phyloP scores from a whole-genome alignment of 2,113 vertebrate species.

The Oreochromis tanganicae region DNA sequence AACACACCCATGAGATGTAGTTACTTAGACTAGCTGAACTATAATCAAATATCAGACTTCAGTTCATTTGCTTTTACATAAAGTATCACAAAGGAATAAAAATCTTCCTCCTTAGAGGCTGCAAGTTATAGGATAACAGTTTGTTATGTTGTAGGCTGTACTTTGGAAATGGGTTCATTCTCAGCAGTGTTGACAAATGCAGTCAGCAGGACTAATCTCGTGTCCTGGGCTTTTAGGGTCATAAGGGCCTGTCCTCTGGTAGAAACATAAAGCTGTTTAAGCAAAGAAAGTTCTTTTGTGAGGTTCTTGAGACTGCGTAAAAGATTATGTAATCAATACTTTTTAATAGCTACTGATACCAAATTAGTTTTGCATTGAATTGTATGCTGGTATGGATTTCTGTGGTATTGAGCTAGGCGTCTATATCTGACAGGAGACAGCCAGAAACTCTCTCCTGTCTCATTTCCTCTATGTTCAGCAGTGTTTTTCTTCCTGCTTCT shows the following conservation, averaged over 20 bases:
- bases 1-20: background rate
- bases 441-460: background rate
- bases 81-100: background rate
- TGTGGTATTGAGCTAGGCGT: background rate
- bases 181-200: background rate
- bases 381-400: constrained; percentile 9
- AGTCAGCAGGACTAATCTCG: background rate
- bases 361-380: constrained; percentile 4
- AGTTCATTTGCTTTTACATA: background rate
- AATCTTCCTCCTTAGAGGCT: background rate
- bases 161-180: background rate
- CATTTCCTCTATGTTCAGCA: background rate
- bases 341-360: constrained; percentile 12
- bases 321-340: constrained; percentile 11
- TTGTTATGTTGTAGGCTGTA: background rate
- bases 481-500: background rate
- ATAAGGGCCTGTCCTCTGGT: background rate
- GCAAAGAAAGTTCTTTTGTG: background rate
- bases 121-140: background rate
- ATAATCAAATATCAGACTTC: background rate
- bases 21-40: background rate
- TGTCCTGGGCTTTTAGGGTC: background rate
- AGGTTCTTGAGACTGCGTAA: background rate
- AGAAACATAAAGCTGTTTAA: background rate
- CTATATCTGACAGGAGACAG: background rate